These are phyloP conservation scores for Varroa destructor DNA, from an alignment of 1,140 invertebrate genomes.

Conservation along the genomic window DNA sequence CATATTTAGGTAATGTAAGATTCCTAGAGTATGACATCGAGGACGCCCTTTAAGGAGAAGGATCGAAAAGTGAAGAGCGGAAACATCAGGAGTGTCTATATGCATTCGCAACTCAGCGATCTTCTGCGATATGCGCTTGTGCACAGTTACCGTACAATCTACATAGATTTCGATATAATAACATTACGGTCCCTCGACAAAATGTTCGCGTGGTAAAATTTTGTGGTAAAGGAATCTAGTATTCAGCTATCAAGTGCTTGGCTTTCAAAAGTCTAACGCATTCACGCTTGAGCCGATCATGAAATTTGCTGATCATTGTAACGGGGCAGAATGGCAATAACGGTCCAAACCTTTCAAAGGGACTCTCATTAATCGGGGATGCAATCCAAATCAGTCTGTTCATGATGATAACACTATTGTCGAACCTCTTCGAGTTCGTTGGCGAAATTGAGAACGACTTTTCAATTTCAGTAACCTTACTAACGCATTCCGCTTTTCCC, in stretches of 20 bases:
- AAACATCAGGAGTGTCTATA: neutral
- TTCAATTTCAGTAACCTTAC: neutral
- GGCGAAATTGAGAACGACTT: neutral
- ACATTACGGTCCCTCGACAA: slow-evolving; percentile 1
- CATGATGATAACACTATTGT: neutral
- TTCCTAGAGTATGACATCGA: neutral
- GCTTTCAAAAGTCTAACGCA: neutral
- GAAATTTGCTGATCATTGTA: neutral
- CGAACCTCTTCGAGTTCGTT: neutral
- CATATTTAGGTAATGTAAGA: neutral
- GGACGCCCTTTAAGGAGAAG: neutral
- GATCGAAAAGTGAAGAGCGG: neutral
- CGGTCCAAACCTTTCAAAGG: neutral
- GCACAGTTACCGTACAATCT: neutral
- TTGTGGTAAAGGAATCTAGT: neutral
- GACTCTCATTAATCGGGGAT: neutral
- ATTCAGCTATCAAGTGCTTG: neutral
- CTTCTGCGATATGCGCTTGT: neutral
- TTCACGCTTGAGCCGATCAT: neutral
- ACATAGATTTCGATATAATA: neutral
- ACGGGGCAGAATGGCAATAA: neutral
- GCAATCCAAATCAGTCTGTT: neutral
- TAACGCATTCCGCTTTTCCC: neutral
- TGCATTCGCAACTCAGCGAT: neutral
- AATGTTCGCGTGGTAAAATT: neutral